These are phyloP conservation scores for Argyresthia goedartella DNA, from an alignment of 2,888 invertebrate species.

Conservation along the genomic window DNA sequence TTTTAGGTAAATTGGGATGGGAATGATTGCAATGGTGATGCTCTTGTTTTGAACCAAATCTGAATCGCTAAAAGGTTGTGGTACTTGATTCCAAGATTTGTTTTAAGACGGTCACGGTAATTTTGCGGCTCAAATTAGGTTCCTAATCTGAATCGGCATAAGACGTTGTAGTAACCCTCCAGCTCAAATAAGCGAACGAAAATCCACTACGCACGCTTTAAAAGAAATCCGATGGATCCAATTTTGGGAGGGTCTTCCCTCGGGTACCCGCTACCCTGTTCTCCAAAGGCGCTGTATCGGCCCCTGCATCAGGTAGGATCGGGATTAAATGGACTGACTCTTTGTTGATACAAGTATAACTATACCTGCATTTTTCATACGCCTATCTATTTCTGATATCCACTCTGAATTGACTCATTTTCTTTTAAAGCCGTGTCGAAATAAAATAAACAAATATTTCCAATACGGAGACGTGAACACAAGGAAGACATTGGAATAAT, in stretches of 20 bases:
- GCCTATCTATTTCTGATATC: background rate
- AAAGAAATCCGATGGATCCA: conserved; percentile 24
- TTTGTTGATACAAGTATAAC: conserved; percentile 13
- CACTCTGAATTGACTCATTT: background rate
- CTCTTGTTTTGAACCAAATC: too few species aligned
- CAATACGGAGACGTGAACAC: background rate
- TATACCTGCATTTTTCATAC: conserved; percentile 14
- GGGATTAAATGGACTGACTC: conserved; percentile 22
- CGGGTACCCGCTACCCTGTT: conserved; percentile 14
- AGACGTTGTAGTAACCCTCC: too few species aligned
- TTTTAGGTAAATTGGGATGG: too few species aligned
- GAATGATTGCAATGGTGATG: too few species aligned
- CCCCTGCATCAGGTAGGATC: conserved; percentile 14
- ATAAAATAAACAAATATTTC: background rate
- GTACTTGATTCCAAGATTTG: too few species aligned
- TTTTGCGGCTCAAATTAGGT: too few species aligned
- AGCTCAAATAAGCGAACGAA: conserved; percentile 3
- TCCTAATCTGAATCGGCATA: too few species aligned
- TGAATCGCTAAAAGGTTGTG: too few species aligned
- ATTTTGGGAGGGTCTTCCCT: conserved; percentile 21
- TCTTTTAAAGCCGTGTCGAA: background rate
- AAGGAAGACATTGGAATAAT: background rate
- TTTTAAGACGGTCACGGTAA: too few species aligned
- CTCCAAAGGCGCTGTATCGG: conserved; percentile 5
- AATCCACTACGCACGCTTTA: conserved; percentile 17